phyloP scores from a whole-genome alignment of 2,113 vertebrate genomes.

The Pyrgilauda ruficollis region DNA sequence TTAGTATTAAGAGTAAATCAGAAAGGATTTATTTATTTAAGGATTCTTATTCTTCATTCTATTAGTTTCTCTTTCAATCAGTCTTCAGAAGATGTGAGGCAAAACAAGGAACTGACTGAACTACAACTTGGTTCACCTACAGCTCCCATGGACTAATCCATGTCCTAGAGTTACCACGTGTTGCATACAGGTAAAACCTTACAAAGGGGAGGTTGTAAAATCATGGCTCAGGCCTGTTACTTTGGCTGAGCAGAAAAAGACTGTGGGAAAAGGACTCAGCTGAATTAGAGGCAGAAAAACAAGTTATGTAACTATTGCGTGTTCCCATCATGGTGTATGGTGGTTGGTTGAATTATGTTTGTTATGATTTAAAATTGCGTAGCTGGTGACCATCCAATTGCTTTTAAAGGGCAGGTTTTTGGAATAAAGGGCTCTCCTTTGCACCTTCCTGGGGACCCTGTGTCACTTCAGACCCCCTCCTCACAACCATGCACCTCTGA shows the following conservation, averaged over 20 bases:
- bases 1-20: neutral
- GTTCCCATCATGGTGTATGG: rapidly evolving
- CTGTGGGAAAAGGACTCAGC: neutral
- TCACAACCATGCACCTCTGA: neutral
- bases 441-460: neutral
- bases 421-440: neutral
- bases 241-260: neutral
- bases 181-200: neutral
- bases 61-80: neutral
- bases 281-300: neutral
- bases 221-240: neutral
- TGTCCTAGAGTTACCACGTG: neutral
- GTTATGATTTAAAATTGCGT: neutral
- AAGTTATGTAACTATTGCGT: rapidly evolving
- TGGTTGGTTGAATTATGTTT: neutral
- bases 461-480: rapidly evolving
- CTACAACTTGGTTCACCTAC: neutral
- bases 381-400: neutral
- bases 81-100: neutral
- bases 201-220: neutral
- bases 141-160: neutral
- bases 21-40: neutral
- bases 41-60: neutral
- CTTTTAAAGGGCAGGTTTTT: neutral
- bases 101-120: neutral